phyloP scores from a whole-genome alignment of 2,888 invertebrate genomes.

The Leptinotarsa juncta region DNA sequence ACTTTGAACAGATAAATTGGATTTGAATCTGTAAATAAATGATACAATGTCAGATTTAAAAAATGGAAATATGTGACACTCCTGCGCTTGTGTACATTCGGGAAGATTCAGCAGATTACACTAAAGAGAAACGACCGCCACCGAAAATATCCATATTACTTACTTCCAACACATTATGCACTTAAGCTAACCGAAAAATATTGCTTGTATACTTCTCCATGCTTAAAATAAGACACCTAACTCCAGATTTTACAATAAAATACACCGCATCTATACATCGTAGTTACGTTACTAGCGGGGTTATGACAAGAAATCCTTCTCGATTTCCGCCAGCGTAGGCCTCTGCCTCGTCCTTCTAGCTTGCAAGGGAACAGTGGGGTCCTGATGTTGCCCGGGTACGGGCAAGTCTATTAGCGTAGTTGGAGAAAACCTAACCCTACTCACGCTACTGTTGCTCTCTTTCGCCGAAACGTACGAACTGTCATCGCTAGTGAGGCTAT shows the following conservation, averaged over 20 bases:
- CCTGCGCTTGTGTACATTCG: too few species aligned
- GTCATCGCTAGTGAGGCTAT: conserved; percentile 87
- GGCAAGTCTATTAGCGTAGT: conserved; percentile 76
- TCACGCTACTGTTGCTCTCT: conserved; percentile 79
- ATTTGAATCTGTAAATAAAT: too few species aligned
- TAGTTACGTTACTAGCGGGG: conserved; percentile 42
- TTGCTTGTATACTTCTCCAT: conserved; percentile 27
- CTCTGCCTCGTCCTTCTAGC: conserved; percentile 66
- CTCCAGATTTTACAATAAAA: conserved; percentile 23
- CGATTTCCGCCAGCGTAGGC: conserved; percentile 69
- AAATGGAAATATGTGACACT: too few species aligned
- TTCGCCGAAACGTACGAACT: conserved; percentile 90
- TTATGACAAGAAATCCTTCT: conserved; percentile 71
- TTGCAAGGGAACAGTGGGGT: conserved; percentile 69
- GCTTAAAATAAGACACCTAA: not conserved
- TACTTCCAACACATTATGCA: not conserved
- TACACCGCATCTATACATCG: conserved; percentile 9
- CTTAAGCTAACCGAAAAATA: conserved; percentile 24
- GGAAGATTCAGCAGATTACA: not conserved
- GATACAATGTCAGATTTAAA: too few species aligned
- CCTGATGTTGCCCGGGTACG: conserved; percentile 68
- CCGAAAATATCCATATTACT: too few species aligned
- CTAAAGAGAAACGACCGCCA: too few species aligned
- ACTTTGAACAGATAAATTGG: too few species aligned
- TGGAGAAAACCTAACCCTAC: conserved; percentile 83